Evolutionary conservation across 2,797 vertebrate species (phyloP), one percentile per base, ranked within the genome.

Genomic region (Micropoecilia bifurca): DNA sequence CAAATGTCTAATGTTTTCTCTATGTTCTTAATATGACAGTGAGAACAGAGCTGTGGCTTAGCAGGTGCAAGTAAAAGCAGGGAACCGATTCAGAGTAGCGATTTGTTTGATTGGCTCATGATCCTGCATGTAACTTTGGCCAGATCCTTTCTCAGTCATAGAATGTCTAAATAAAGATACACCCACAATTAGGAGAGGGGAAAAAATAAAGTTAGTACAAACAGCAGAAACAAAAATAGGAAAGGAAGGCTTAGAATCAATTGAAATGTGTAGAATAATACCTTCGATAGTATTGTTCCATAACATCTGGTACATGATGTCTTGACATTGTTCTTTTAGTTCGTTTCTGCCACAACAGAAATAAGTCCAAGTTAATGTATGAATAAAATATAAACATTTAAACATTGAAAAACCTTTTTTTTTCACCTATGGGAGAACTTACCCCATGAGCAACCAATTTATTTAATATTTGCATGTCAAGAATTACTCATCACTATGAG

Each of bases 241-340:
- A 77, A 7, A 73, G 36, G n/a, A 14, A 48, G 41, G 7, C 22
- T 12, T 3, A 7, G 41, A 71, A 14, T 77, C 43, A 59, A 43
- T 6, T 81, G 30, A 87, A 76, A 36, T 63, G 76, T n/a, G 66
- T 41, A 80, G 50, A 41, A 39, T 74, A 82, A 84, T 74, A 96
- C 96, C 95, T 97, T 92, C 96, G 96, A 91, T 98, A 99, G 91
- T 98, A 96, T 92, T 80, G 93, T 95, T 97, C 97, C 75, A 96
- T 94, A 63, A 96, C 96, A 83, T 98, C 97, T 61, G 95, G 92
- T 76, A 95, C 92, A 75, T 98, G 97, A 93, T 98, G 97, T 77
- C 96, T 97, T 81, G 90, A 96, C 91, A 98, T 93, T 66, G 96
- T 98, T 94, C 96, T 97, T 95, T 98, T 99, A 91, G 96, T 98